Conservation (phyloP, 1,140 invertebrate genomes). For the Tenebrio molitor region DNA sequence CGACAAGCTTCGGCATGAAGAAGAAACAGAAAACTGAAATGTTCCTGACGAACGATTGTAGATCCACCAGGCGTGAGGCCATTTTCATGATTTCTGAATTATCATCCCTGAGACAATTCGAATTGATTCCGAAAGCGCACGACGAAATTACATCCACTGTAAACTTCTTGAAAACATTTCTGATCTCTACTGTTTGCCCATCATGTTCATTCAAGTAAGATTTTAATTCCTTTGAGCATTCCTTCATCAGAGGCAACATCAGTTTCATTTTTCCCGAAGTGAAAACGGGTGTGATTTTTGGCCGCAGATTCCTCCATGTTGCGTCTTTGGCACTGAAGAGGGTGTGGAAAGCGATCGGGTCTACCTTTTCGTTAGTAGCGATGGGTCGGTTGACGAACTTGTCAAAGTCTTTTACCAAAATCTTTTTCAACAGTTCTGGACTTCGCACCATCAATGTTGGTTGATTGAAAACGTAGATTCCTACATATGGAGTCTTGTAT, state of each 20-base stretch:
- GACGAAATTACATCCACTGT: slow-evolving; percentile 49
- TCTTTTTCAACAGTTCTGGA: slow-evolving; percentile 67
- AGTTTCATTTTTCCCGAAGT: slow-evolving; percentile 51
- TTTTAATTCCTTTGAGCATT: slow-evolving; percentile 39
- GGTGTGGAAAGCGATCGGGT: slow-evolving; percentile 35
- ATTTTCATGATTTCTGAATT: slow-evolving; percentile 40
- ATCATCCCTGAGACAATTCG: slow-evolving; percentile 42
- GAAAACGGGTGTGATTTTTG: slow-evolving; percentile 46
- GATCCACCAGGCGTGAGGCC: slow-evolving; percentile 34
- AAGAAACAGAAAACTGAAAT: slow-evolving; percentile 48
- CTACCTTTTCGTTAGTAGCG: slow-evolving; percentile 18
- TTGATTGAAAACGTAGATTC: slow-evolving; percentile 64
- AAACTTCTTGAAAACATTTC: slow-evolving; percentile 35
- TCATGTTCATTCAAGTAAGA: slow-evolving; percentile 14
- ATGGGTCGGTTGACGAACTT: slow-evolving; percentile 40
- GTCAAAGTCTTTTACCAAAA: slow-evolving; percentile 61
- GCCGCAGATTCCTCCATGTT: slow-evolving; percentile 41
- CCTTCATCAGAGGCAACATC: slow-evolving; percentile 50
- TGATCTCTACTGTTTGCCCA: slow-evolving; percentile 1
- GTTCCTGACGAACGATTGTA: slow-evolving; percentile 21
- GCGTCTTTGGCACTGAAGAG: slow-evolving; percentile 44
- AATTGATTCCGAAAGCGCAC: slow-evolving; percentile 48
- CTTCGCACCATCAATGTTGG: slow-evolving; percentile 62
- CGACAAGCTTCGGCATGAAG: slow-evolving; percentile 53
- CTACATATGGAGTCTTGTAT: slow-evolving; percentile 63